Evolutionary conservation across 2,888 invertebrate genomes (phyloP).

Genomic region (Cantharis lateralis): DNA sequence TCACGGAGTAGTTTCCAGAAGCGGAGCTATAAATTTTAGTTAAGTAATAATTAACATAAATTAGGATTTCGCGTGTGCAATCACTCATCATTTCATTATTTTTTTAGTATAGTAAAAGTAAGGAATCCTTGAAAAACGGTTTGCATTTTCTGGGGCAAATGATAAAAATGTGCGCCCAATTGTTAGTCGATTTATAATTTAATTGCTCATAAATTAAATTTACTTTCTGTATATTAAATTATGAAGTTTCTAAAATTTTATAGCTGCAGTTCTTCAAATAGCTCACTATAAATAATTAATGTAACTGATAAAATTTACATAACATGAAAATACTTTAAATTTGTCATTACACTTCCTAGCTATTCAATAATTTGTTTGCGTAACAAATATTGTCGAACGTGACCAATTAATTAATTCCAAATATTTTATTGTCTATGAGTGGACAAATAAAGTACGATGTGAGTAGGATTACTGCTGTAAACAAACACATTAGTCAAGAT

Average conservation of each 20-base stretch:
- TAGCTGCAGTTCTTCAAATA: neutral
- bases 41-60: neutral
- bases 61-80: neutral
- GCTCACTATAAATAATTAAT: neutral
- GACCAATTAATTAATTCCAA: neutral
- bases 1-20: neutral
- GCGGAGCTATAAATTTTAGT: neutral
- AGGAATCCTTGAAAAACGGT: neutral
- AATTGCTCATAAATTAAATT: neutral
- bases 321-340: neutral
- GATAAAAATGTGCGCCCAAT: neutral
- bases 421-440: neutral
- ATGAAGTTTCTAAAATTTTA: neutral
- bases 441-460: neutral
- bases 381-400: neutral
- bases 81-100: neutral
- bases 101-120: neutral
- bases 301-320: neutral
- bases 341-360: neutral
- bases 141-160: neutral
- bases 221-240: neutral
- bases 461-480: neutral
- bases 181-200: neutral
- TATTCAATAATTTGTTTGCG: neutral
- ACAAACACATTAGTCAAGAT: neutral